Conservation (phyloP, 2,797 vertebrate species). For the Agapornis canus region DNA sequence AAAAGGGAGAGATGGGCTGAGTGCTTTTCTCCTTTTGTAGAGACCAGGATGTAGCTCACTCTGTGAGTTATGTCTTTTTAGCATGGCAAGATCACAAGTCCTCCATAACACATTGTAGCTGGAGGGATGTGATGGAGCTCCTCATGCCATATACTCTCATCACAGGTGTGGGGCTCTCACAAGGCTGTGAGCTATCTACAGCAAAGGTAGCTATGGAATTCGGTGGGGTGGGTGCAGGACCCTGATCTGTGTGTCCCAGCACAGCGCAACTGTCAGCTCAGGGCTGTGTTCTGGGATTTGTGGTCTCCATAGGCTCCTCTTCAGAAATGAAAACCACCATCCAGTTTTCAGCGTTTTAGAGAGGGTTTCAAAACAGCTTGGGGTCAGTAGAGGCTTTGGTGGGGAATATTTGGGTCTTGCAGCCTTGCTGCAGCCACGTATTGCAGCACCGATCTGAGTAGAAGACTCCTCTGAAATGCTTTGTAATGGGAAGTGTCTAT, state of each 20-base stretch:
- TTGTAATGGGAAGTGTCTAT: not conserved
- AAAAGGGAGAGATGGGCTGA: not conserved
- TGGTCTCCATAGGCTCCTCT: not conserved
- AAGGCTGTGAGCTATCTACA: not conserved
- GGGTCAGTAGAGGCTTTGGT: not conserved
- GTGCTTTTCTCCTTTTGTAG: not conserved
- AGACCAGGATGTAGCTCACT: not conserved
- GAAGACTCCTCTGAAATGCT: not conserved
- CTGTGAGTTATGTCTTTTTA: not conserved
- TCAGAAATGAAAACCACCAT: not conserved
- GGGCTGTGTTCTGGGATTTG: not conserved
- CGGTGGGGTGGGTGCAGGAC: not conserved
- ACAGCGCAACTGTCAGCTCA: not conserved
- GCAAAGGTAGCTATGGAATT: not conserved
- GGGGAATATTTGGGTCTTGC: not conserved
- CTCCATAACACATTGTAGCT: not conserved
- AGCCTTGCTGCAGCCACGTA: not conserved
- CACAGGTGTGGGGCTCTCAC: not conserved
- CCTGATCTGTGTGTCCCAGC: not conserved
- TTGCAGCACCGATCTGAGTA: not conserved
- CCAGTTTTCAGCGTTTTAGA: not conserved
- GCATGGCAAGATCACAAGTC: not conserved
- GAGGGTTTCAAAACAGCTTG: not conserved
- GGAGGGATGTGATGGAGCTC: not conserved
- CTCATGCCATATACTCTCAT: not conserved